Percentiles rank a stretch among this genome's conserved stretches.
These are phyloP conservation scores for Heterochromis multidens DNA, from an alignment of 2,113 vertebrate genomes.

Conservation along the genomic window DNA sequence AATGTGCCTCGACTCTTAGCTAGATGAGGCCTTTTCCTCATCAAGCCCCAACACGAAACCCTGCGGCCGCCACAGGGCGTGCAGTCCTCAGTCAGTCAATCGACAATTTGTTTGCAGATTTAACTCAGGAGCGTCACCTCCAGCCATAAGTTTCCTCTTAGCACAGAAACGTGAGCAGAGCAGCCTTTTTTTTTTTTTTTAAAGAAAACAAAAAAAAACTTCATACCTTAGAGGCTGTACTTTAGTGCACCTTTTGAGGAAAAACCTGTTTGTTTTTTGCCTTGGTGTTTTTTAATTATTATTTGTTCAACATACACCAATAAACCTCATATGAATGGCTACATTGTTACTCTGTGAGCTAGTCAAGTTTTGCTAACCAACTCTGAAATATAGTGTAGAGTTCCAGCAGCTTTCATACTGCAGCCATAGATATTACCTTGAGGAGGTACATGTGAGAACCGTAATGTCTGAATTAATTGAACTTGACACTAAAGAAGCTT, in stretches of 20 bases:
- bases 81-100: slow-evolving; percentile 17
- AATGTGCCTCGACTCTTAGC: slow-evolving; percentile 41
- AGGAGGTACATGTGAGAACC: too few relatives aligned
- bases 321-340: not conserved
- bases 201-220: not conserved
- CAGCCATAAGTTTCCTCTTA: not conserved
- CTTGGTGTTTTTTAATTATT: not conserved
- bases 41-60: slow-evolving; percentile 58
- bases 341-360: too few relatives aligned
- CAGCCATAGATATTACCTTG: too few relatives aligned
- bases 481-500: too few relatives aligned
- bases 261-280: not conserved
- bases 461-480: too few relatives aligned
- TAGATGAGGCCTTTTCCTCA: slow-evolving; percentile 37
- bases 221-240: not conserved
- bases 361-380: too few relatives aligned
- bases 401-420: too few relatives aligned
- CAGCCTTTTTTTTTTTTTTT: accelerated
- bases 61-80: slow-evolving; percentile 11
- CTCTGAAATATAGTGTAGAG: too few relatives aligned
- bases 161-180: not conserved
- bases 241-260: not conserved
- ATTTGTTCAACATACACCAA: not conserved
- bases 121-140: not conserved
- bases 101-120: slow-evolving; percentile 48